A percentile compares a stretch with the other conserved stretches of the same genome.
These are phyloP conservation scores for Paralichthys olivaceus DNA, from an alignment of 2,113 vertebrate species.

Conservation along the genomic window DNA sequence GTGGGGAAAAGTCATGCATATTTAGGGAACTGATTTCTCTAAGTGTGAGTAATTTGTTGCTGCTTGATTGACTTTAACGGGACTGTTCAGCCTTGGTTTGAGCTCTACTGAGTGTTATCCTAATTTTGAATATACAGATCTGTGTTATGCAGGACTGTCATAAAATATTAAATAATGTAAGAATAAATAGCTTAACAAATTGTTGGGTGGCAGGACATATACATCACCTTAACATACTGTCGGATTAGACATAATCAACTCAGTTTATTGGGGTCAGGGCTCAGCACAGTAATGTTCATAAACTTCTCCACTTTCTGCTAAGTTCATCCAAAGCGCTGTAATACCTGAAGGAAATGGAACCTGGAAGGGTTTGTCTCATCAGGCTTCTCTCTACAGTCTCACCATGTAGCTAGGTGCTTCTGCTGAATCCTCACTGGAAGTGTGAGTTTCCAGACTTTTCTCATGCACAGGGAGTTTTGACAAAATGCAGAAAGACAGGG, in stretches of 20 bases:
- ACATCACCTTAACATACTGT: neutral
- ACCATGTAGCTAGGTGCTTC: neutral
- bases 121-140: neutral
- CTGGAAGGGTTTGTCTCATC: slow-evolving; percentile 12
- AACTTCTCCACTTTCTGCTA: neutral
- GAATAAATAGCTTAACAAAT: neutral
- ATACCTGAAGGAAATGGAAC: slow-evolving; percentile 3
- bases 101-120: too few relatives aligned
- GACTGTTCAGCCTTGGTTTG: neutral
- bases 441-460: slow-evolving; percentile 19
- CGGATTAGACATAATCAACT: neutral
- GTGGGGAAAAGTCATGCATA: too few relatives aligned
- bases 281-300: neutral
- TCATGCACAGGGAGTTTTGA: slow-evolving; percentile 31
- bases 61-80: too few relatives aligned
- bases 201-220: neutral
- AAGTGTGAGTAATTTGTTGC: too few relatives aligned
- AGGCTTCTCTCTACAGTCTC: neutral
- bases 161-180: neutral
- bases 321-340: slow-evolving; percentile 16
- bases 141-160: neutral
- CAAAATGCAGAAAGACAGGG: slow-evolving; percentile 41
- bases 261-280: neutral
- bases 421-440: slow-evolving; percentile 5
- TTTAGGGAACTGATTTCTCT: too few relatives aligned